phyloP scores from a whole-genome alignment of 1,140 invertebrate species.

The Lucilia sericata region DNA sequence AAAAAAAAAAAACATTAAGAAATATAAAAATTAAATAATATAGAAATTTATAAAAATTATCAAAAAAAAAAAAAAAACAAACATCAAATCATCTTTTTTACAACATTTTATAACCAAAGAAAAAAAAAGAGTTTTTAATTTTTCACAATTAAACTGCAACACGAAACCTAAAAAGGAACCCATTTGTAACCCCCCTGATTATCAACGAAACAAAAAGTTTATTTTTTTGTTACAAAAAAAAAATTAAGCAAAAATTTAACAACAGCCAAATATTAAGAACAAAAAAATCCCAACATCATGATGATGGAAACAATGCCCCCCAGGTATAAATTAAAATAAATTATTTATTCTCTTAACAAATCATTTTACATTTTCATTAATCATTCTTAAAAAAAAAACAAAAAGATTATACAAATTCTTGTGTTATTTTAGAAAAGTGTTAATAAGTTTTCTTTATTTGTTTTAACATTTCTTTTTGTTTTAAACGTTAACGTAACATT shows the following conservation, averaged over 20 bases:
- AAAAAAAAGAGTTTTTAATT: too few relatives aligned
- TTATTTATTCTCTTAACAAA: slow-evolving; percentile 52
- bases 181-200: too few relatives aligned
- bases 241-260: too few relatives aligned
- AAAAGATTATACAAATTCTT: neutral
- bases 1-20: slow-evolving; percentile 9
- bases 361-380: slow-evolving; percentile 31
- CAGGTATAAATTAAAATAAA: slow-evolving; percentile 61
- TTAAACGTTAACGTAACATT: too few relatives aligned
- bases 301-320: slow-evolving; percentile 68
- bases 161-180: too few relatives aligned
- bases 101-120: neutral
- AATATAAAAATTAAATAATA: neutral
- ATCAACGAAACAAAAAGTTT: too few relatives aligned
- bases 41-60: too few relatives aligned
- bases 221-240: too few relatives aligned
- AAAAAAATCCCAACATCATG: slow-evolving; percentile 52
- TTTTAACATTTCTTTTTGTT: too few relatives aligned
- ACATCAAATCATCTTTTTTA: slow-evolving; percentile 3
- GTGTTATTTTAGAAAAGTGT: too few relatives aligned
- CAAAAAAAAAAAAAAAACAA: slow-evolving; percentile 22
- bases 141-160: too few relatives aligned
- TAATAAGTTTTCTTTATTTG: neutral
- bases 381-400: neutral
- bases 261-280: slow-evolving; percentile 11